Percentiles rank a stretch among this genome's conserved stretches.
These are phyloP conservation scores for Agrilus planipennis DNA, from an alignment of 1,140 invertebrate species.

Conservation along the genomic window DNA sequence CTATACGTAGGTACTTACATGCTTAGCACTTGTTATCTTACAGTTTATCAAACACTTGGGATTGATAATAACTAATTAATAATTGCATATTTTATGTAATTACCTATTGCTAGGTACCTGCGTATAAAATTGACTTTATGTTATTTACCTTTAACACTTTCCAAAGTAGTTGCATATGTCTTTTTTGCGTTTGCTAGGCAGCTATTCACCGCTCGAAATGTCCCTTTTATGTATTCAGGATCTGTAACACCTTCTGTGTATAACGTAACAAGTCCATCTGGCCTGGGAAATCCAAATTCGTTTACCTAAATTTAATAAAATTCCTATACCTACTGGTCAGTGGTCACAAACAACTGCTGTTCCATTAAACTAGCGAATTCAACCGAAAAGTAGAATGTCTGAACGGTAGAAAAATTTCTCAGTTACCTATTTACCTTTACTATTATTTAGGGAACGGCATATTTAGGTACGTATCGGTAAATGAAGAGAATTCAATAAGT, in stretches of 20 bases:
- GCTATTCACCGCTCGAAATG: conserved; percentile 49
- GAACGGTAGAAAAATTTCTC: too few species aligned
- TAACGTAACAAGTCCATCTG: conserved; percentile 51
- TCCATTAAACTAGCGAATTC: too few species aligned
- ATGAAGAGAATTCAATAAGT: too few species aligned
- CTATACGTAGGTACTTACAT: conserved; percentile 1
- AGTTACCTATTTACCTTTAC: too few species aligned
- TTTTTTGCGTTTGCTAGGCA: conserved; percentile 39
- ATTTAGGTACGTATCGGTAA: too few species aligned
- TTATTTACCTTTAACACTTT: conserved; percentile 20
- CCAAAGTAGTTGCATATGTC: conserved; percentile 16
- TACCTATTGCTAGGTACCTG: not conserved
- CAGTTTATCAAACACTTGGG: conserved; percentile 16
- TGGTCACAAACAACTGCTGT: too few species aligned
- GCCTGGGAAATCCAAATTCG: conserved; percentile 47
- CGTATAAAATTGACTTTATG: not conserved
- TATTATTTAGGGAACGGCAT: too few species aligned
- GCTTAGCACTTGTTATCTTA: conserved; percentile 2
- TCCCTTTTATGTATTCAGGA: conserved; percentile 55
- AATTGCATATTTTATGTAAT: not conserved
- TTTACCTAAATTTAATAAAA: conserved; percentile 28
- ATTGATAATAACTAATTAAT: not conserved
- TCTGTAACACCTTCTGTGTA: conserved; percentile 59
- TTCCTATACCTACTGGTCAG: too few species aligned
- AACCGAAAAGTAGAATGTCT: too few species aligned